Evolutionary conservation across 2,113 vertebrate species (phyloP), one percentile per base, ranked within the genome.

Genomic region (Sinocyclocheilus maitianheensis): DNA sequence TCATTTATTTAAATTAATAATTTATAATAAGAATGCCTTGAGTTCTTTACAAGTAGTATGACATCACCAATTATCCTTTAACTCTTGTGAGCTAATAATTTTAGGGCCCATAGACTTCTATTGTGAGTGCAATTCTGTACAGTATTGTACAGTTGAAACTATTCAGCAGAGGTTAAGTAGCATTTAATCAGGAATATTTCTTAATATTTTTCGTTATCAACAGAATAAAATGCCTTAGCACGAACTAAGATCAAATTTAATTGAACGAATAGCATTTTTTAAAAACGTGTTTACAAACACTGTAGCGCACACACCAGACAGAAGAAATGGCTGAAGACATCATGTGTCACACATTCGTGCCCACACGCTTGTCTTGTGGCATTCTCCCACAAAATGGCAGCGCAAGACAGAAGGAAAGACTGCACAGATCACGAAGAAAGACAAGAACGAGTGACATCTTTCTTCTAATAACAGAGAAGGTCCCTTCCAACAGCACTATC

Each of bases 401-500:
- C 62, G 4, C 51, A 34, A 83, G 76, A 63, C 77, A 86, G 51
- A 78, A 86, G 78, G 77, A 82, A 77, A 86, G 86, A 89, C 84
- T 72, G 77, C 63, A 72, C 84, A 40, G 84, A 81, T 86, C 81
- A 89, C 34, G 48, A 71, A 80, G 77, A 81, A 88, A 65, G 85
- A 74, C 79, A 77, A 80, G 74, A 76, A 14, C 74, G 55, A 88
- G 89, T 87, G 89, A 90, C 53, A 84, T 83, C 89, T 90, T 83
- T 90, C 86, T 90, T 87, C 91, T 91, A 93, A 93, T 93, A 88
- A 92, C 91, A 93, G 89, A 92, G 91, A 91, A 81, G 74, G 89
- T 62, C 88, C 78, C 85, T 86, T 93, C 91, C 89, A 77, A 89
- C 89, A 93, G 94, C 93, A 92, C 93, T 93, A 94, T 95, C 91